phyloP scores from a whole-genome alignment of 2,888 invertebrate species.

The Baccha elongata region DNA sequence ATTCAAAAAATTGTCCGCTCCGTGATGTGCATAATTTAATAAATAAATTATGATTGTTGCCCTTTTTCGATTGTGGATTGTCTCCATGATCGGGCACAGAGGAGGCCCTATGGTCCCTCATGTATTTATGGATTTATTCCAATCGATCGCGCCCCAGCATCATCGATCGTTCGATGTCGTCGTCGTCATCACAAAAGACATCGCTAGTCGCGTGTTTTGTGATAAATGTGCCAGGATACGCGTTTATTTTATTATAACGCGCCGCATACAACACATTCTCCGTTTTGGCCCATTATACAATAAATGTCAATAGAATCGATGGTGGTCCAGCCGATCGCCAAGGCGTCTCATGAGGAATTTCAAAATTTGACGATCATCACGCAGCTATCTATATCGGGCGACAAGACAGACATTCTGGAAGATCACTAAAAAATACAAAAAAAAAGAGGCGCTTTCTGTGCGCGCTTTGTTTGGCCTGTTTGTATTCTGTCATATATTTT shows the following conservation, averaged over 20 bases:
- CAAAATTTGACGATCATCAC: constrained; percentile 66
- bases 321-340: constrained; percentile 55
- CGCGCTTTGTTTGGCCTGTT: constrained; percentile 56
- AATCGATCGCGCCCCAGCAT: constrained; percentile 50
- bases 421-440: background rate
- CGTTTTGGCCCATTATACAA: constrained; percentile 67
- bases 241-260: constrained; percentile 82
- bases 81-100: background rate
- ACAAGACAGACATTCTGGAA: constrained; percentile 18
- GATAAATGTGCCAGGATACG: constrained; percentile 82
- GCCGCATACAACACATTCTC: constrained; percentile 64
- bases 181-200: constrained; percentile 21
- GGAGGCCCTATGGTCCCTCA: constrained; percentile 40
- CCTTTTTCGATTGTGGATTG: constrained; percentile 47
- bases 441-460: constrained; percentile 63
- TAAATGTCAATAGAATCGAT: constrained; percentile 71
- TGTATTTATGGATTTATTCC: constrained; percentile 76
- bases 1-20: constrained; percentile 51
- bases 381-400: constrained; percentile 15
- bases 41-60: constrained; percentile 74
- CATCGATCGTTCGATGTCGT: background rate
- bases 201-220: constrained; percentile 76
- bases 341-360: constrained; percentile 67
- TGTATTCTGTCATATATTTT: constrained; percentile 64
- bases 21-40: constrained; percentile 76